Evolutionary conservation across 2,797 vertebrate species (phyloP), one percentile per base, ranked within the genome.

Genomic region (Glyptemys insculpta): DNA sequence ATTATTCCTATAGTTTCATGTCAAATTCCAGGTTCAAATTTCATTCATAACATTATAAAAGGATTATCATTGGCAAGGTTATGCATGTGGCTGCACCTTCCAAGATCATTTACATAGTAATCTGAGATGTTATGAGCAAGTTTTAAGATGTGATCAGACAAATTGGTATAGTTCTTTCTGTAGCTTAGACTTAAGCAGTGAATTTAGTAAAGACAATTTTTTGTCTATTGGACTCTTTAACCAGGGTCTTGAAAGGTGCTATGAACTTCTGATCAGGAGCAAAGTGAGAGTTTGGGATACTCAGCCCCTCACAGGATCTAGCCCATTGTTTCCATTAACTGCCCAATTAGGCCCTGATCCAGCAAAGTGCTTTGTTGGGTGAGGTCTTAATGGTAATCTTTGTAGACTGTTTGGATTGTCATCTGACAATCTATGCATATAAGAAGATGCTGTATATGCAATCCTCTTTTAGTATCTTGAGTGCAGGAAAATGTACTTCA

Each of bases 1-100:
- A 85, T 95, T 97, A 95, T 97, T 94, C 96, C 59, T 74, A 93
- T 6, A 34, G 94, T 95, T 97, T 97, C 93, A 92, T 90, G 94
- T 59, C 93, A 95, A 97, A 97, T 84, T 96, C 89, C 93, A 97
- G 91, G 54, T 90, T 92, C 91, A 92, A 93, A 89, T 95, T 88
- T 52, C 90, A 74, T 96, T 95, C 84, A 97, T 96, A 96, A 82
- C 29, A 62, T 1, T 31, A 23, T 85, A 86, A 95, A 92, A 14
- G 85, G 41, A 18, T 72, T 93, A 91, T 81, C 85, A 96, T 72
- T 74, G 84, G 21, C 15, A 74, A 82, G 31, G 12, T 90, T 84
- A 91, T 44, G 83, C 18, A 12, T 5, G 78, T 82, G 10, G 8
- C 25, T 93, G 93, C 81, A 74, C 88, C 82, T 74, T 87, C 80